These are phyloP conservation scores for Neolamprologus cancellatus DNA, from an alignment of 2,113 vertebrate species.

Conservation along the genomic window DNA sequence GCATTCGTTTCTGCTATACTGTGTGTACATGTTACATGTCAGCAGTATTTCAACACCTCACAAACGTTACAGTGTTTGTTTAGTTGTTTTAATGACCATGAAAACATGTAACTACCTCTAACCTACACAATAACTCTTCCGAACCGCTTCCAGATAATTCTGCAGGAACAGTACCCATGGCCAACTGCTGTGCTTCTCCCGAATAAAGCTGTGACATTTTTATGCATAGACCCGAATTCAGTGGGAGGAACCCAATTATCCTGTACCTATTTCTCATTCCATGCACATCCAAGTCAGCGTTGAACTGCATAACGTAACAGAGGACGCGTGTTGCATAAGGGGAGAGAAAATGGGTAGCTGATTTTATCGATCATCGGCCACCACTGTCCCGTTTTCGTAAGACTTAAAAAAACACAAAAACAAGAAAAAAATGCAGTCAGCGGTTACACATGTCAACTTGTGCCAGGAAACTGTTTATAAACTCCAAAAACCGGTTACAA, in stretches of 20 bases:
- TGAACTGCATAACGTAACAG: slow-evolving; percentile 48
- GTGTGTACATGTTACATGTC: background rate
- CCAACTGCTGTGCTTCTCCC: background rate
- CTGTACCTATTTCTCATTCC: background rate
- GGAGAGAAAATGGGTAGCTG: background rate
- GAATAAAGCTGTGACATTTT: background rate
- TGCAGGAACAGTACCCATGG: background rate
- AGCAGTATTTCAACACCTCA: background rate
- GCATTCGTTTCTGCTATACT: background rate
- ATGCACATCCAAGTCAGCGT: background rate
- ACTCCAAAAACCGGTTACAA: background rate
- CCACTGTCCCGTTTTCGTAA: background rate
- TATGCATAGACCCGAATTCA: background rate
- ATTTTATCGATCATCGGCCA: background rate
- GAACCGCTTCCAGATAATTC: background rate
- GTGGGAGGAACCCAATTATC: background rate
- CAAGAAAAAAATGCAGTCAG: background rate
- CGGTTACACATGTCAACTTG: background rate
- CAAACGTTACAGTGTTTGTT: background rate
- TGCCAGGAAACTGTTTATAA: background rate
- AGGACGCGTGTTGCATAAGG: slow-evolving; percentile 49
- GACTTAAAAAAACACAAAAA: background rate
- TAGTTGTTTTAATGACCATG: background rate
- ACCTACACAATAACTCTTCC: background rate
- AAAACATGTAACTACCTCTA: background rate